Conservation (phyloP, 2,113 vertebrate species). For the Gallinago undulata region DNA sequence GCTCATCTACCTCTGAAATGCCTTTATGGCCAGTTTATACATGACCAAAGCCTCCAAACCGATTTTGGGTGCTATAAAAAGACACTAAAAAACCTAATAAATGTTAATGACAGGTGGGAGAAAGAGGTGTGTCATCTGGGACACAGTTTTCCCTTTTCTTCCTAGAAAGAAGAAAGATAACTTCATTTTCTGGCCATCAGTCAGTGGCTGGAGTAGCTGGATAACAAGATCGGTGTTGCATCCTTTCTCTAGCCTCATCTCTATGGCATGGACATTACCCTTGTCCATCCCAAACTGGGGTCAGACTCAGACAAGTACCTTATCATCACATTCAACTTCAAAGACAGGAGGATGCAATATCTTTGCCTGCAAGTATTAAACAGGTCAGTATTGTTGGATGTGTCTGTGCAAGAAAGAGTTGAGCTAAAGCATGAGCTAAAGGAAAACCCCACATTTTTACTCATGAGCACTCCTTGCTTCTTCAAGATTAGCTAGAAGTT, state of each 20-base stretch:
- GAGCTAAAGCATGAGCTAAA: not conserved
- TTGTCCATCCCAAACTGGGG: not conserved
- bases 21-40: not conserved
- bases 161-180: not conserved
- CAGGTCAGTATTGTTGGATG: not conserved
- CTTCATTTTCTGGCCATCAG: rapidly evolving
- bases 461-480: not conserved
- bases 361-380: not conserved
- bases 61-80: not conserved
- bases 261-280: rapidly evolving
- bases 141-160: not conserved
- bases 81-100: not conserved
- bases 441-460: not conserved
- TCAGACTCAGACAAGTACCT: not conserved
- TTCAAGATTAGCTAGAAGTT: not conserved
- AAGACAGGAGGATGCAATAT: not conserved
- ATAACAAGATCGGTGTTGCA: not conserved
- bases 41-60: not conserved
- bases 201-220: not conserved
- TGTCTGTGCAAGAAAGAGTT: not conserved
- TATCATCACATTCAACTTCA: not conserved
- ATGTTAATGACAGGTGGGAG: not conserved
- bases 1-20: not conserved
- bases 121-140: not conserved
- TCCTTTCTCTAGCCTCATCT: rapidly evolving